Conservation (phyloP, 2,797 vertebrate genomes). For the Pantherophis vulpinus region DNA sequence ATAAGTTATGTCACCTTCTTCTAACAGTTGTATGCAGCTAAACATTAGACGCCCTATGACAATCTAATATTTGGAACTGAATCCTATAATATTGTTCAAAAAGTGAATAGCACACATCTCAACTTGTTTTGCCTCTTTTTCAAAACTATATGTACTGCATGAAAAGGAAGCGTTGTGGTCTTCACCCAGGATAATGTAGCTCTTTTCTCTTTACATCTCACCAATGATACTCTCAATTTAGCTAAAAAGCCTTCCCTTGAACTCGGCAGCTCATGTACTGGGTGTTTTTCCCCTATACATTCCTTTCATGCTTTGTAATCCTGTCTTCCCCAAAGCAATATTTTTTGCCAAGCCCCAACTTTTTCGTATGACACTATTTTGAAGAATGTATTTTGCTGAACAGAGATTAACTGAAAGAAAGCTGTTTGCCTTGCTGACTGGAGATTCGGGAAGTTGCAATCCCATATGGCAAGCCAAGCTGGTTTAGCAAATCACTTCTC, state of each 20-base stretch:
- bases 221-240: neutral
- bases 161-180: neutral
- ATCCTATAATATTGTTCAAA: neutral
- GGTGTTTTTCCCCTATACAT: slow-evolving; percentile 46
- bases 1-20: neutral
- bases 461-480: neutral
- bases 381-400: neutral
- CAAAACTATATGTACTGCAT: neutral
- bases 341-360: slow-evolving; percentile 23
- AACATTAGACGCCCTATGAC: too few relatives aligned
- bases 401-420: neutral
- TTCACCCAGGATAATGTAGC: neutral
- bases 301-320: slow-evolving; percentile 42
- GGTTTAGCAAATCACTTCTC: neutral
- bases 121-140: neutral
- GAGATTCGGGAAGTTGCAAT: neutral
- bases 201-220: neutral
- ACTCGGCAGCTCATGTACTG: slow-evolving; percentile 42
- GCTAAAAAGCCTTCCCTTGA: slow-evolving; percentile 29
- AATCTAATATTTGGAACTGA: neutral
- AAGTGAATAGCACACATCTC: neutral
- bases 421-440: neutral
- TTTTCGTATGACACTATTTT: neutral
- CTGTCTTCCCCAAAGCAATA: slow-evolving; percentile 34
- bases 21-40: neutral